Percentiles rank a stretch among this genome's conserved stretches.
These are phyloP conservation scores for Lapara coniferarum DNA, from an alignment of 2,888 invertebrate genomes.

Conservation along the genomic window DNA sequence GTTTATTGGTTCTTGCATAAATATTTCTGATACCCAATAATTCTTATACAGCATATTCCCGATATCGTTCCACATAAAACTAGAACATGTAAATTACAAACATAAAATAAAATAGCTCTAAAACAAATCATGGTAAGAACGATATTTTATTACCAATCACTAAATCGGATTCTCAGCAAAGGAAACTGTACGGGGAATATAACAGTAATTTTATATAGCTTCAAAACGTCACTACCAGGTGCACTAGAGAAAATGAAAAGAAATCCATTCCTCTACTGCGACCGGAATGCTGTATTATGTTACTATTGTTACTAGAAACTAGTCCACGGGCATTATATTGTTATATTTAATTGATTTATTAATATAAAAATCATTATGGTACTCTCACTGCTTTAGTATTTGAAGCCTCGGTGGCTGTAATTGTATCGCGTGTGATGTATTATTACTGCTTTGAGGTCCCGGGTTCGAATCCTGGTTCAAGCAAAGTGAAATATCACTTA, in stretches of 20 bases:
- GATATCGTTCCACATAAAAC: neutral
- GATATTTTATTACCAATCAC: slow-evolving; percentile 20
- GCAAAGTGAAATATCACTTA: too few species aligned
- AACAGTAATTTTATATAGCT: slow-evolving; percentile 6
- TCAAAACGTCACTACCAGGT: slow-evolving; percentile 5
- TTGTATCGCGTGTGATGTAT: too few species aligned
- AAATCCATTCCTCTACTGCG: neutral
- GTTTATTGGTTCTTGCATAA: neutral
- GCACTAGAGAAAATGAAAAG: neutral
- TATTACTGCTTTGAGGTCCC: too few species aligned
- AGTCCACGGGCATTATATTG: neutral
- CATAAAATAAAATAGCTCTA: neutral
- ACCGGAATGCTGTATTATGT: neutral
- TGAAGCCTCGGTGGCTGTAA: too few species aligned
- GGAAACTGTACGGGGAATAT: slow-evolving; percentile 1
- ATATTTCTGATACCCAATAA: neutral
- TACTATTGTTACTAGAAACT: neutral
- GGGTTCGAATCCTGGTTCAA: too few species aligned
- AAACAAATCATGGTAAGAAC: slow-evolving; percentile 5
- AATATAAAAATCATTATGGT: too few species aligned
- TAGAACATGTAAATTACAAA: slow-evolving; percentile 11
- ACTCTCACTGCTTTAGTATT: too few species aligned
- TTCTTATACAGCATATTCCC: neutral
- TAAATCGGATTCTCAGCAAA: neutral
- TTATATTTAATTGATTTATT: neutral